A percentile compares a stretch with the other conserved stretches of the same genome.
Conservation (phyloP, 2,888 invertebrate species). For the Pseudococcus longispinus region DNA sequence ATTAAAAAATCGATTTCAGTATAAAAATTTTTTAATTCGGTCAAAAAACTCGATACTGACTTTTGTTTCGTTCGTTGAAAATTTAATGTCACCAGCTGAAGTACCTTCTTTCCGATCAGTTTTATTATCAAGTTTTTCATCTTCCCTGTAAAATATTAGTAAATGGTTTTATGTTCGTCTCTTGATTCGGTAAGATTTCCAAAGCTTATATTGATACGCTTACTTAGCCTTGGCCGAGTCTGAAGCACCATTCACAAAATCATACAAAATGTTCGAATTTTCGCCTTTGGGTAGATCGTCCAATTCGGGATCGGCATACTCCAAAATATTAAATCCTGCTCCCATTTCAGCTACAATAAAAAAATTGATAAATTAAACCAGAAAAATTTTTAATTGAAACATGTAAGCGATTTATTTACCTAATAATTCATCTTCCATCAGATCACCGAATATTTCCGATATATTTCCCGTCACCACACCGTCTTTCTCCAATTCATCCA, state of each 20-base stretch:
- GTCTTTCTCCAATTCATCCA: slow-evolving; percentile 75
- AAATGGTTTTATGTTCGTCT: background rate
- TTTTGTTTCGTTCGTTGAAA: background rate
- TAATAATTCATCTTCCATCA: slow-evolving; percentile 83
- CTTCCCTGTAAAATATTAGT: background rate
- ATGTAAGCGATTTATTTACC: slow-evolving; percentile 62
- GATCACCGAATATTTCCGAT: slow-evolving; percentile 76
- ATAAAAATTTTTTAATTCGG: too few species aligned
- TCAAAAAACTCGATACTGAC: background rate
- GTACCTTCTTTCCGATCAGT: background rate
- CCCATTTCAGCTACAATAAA: slow-evolving; percentile 79
- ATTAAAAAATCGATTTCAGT: background rate
- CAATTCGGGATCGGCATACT: slow-evolving; percentile 93
- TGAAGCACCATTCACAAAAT: slow-evolving; percentile 66
- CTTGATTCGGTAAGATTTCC: background rate
- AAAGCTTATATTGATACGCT: background rate
- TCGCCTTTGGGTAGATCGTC: slow-evolving; percentile 80
- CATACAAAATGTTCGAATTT: slow-evolving; percentile 86
- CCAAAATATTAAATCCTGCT: slow-evolving; percentile 92
- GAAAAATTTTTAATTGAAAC: background rate
- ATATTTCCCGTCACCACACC: slow-evolving; percentile 65
- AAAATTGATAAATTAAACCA: background rate
- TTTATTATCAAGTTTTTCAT: background rate
- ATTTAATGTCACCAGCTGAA: background rate
- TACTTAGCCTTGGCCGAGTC: slow-evolving; percentile 50